Evolutionary conservation across 2,888 invertebrate species (phyloP), one percentile per base, ranked within the genome.

Genomic region (Euproctis similis): DNA sequence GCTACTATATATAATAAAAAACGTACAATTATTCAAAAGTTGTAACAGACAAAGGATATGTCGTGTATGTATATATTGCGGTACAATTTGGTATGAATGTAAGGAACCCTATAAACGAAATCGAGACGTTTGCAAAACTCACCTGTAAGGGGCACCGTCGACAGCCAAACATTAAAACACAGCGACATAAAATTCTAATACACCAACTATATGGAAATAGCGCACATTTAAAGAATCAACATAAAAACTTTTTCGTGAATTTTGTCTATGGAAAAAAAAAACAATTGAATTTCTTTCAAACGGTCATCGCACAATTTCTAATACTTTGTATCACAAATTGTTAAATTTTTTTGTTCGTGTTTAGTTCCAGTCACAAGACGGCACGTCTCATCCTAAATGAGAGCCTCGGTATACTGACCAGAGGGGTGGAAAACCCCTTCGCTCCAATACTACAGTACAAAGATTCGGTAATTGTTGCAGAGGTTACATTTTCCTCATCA

Each of bases 351-450:
- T 14, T 14, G 6, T 60, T 68, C 76, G 74, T 71, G 61, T 69
- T 72, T 64, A 56, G 68, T 53, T 58, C 34, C 30, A 33, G 16
- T 28, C 29, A 31, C 31, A 27, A 34, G 39, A 39, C 45, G 41
- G 37, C 41, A 47, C 59, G 59, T 54, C 37, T 36, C 36, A 37
- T 44, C 59, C 28, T 34, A 28, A 30, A 36, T 45, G 52, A 62
- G 61, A 60, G 52, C 59, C 57, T 51, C 50, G 50, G 42, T 51
- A 56, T 58, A 77, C 78, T 77, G 66, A 31, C 57, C 46, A 43
- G 68, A 60, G 73, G 76, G 77, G 75, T 68, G 56, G 60, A 48
- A 60, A 64, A 54, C 60, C 70, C 65, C 70, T 73, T 73, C 64
- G 54, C 63, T 72, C 61, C 61, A 39, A 61, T 75, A 78, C 76